phyloP scores from a whole-genome alignment of 1,140 invertebrate species.

The Zaprionus camerounensis region DNA sequence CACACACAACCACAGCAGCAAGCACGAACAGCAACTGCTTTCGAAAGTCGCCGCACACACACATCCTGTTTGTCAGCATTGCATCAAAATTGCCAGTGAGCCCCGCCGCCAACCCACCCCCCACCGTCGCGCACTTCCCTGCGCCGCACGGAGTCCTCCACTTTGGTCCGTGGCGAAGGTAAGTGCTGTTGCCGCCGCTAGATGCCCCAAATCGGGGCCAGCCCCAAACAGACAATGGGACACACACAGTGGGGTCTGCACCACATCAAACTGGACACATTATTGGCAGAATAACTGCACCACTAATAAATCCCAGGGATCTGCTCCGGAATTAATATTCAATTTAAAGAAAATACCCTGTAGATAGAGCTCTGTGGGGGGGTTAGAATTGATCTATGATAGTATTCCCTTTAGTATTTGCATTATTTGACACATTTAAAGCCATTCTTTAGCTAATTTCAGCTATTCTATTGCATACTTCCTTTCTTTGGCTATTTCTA shows the following conservation, averaged over 20 bases:
- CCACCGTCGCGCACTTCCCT: background rate
- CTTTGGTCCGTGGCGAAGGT: slow-evolving; percentile 1
- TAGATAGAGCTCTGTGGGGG: no score
- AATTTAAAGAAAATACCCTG: background rate
- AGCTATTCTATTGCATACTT: background rate
- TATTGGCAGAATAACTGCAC: background rate
- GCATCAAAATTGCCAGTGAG: slow-evolving; percentile 51
- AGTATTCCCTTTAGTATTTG: background rate
- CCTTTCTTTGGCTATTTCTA: background rate
- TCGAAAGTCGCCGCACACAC: slow-evolving; percentile 71
- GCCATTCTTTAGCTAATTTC: background rate
- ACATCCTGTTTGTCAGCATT: slow-evolving; percentile 71
- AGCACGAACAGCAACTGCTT: slow-evolving; percentile 58
- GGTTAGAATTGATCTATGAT: no score
- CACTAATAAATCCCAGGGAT: no score
- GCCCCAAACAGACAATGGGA: background rate
- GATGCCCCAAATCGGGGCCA: slow-evolving; percentile 1
- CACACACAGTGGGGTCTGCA: background rate
- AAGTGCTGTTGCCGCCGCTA: background rate
- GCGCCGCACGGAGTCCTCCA: background rate
- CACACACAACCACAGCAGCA: background rate
- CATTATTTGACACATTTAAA: background rate
- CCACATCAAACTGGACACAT: background rate
- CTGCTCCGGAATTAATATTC: background rate
- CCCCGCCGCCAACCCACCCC: background rate